Evolutionary conservation across 1,140 invertebrate genomes (phyloP).

Genomic region (Asbolus verrucosus): DNA sequence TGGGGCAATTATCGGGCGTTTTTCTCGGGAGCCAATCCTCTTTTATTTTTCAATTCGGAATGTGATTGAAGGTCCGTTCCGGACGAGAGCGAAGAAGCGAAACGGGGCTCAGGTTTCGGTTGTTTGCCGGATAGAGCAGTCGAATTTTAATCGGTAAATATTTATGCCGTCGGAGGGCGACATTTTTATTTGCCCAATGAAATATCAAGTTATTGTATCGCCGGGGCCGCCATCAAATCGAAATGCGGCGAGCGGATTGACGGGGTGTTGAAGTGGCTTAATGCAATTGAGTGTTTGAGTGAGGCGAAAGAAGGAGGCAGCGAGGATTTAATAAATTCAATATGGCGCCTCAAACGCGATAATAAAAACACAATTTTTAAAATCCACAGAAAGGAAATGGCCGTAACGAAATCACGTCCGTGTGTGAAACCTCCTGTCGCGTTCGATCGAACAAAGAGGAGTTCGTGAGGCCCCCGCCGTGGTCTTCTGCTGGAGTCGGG

Average conservation of each 20-base stretch:
- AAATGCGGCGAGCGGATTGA: neutral
- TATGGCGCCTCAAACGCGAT: neutral
- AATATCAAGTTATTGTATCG: slow-evolving; percentile 1
- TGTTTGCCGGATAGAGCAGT: too few species aligned
- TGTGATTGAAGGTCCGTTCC: too few species aligned
- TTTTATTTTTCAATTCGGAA: too few species aligned
- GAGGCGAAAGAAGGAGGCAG: neutral
- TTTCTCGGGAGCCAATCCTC: too few species aligned
- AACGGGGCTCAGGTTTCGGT: too few species aligned
- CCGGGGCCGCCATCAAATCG: too few species aligned
- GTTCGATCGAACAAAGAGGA: neutral
- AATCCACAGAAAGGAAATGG: neutral
- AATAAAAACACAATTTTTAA: neutral
- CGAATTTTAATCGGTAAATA: neutral
- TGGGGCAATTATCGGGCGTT: too few species aligned
- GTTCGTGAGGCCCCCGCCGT: neutral
- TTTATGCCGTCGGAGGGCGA: neutral
- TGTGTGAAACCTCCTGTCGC: slow-evolving; percentile 1
- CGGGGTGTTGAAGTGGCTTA: neutral
- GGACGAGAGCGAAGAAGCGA: too few species aligned
- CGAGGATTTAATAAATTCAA: neutral
- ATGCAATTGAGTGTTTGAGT: neutral
- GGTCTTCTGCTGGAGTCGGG: neutral
- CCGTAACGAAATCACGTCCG: neutral
- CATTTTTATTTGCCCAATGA: slow-evolving; percentile 3